Evolutionary conservation across 2,888 invertebrate genomes (phyloP), one percentile per base, ranked within the genome.

Genomic region (Cephus runcator): DNA sequence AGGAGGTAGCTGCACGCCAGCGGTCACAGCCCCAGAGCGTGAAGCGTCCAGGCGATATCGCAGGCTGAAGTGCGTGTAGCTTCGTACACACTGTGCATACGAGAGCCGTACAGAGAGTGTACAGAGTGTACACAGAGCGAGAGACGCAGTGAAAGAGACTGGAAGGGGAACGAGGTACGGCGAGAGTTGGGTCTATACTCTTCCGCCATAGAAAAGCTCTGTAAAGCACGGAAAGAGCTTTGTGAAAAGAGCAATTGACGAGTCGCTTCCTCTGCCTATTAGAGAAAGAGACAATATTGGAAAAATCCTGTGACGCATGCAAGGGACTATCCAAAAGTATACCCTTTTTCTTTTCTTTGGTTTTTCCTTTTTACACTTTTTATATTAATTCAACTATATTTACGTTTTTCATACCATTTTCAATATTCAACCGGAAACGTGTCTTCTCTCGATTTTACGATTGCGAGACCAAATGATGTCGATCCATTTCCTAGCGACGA

Each of bases 231-330:
- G 80, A 79, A 77, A 82, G 79, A 83, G 85, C 85, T 88, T 86
- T 86, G 87, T 85, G 85, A 85, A 90, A 88, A 87, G 84, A 81
- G 85, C 87, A 87, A 87, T 88, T 88, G 86, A 88, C 87, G 84
- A 85, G 86, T 81, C 56, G 56, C 56, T 56, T 23, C 56, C 56
- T 56, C 85, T 85, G 82, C 83, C 85, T 85, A 87, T 86, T 83
- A 85, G 82, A 82, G 80, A 82, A 83, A 83, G 84, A 86, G 84
- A 85, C 83, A 87, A 85, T 87, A 83, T 85, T 83, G 79, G 74
- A 75, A 73, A 76, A 77, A 77, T 71, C 11, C 71, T 33, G 30
- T 33, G 31, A 71, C 71, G 71, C 71, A 23, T 30, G 30, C 23
- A 23, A 71, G 31, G 30, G 31, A 11, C 71, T 71, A 30, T 31